Evolutionary conservation across 2,113 vertebrate species (phyloP), one percentile per base, ranked within the genome.

Genomic region (Prolemur simus): DNA sequence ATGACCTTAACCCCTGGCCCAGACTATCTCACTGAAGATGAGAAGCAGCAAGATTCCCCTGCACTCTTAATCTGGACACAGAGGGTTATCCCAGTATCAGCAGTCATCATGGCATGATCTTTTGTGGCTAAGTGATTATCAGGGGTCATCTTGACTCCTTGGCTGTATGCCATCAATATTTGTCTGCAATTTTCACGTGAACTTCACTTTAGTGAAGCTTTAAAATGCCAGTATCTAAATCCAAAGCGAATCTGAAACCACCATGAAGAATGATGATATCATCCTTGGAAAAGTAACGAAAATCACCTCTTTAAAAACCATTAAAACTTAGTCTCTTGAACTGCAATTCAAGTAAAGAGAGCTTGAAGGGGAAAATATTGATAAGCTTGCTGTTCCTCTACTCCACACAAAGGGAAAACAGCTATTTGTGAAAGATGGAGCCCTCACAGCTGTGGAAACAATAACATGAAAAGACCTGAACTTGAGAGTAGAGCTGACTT

Each of bases 181-280:
- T 88, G 25, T 49, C 77, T 52, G 47, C 39, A 25, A 56, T 96
- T 91, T 96, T 95, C 93, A 89, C n/a, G 9, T 58, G 34, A 76
- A 96, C 63, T 86, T 95, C 10, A 8, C 60, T 89, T 85, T 17
- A 39, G 14, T 81, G 29, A 87, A 39, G 68, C 34, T 87, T 86
- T 64, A 78, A 89, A 95, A 78, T 29, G 54, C 25, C 10, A 47
- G 10, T 39, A 74, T 73, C 32, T 78, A 94, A 92, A 94, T 60
- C 63, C 45, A 96, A 66, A 90, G 37, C 1, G 42, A 92, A 49
- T 83, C 25, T 83, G 54, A 96, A 83, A 92, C n/a, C 27, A 60
- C 52, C n/a, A 12, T 5, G 12, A 95, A 81, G 17, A 71, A 68
- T n/a, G 42, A 83, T 89, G 39, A 96, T 85, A 34, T 23, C 21